phyloP scores from a whole-genome alignment of 1,140 invertebrate genomes.

The Monomorium pharaonis region DNA sequence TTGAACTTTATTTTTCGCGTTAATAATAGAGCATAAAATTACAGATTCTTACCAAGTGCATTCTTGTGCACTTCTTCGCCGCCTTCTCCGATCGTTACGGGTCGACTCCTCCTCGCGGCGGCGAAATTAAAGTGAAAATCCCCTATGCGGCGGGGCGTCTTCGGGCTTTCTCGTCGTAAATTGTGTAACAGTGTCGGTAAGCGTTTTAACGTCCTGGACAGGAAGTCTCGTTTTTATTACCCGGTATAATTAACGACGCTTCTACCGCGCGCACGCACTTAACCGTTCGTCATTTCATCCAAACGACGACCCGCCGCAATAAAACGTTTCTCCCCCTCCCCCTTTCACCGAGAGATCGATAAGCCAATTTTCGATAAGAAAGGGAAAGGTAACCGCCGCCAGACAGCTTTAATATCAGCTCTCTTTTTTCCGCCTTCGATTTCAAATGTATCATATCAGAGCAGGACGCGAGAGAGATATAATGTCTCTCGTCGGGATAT shows the following conservation, averaged over 20 bases:
- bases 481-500: background rate
- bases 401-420: background rate
- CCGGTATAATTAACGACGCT: constrained; percentile 26
- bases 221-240: constrained; percentile 44
- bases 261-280: background rate
- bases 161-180: constrained; percentile 54
- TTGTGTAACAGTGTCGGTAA: constrained; percentile 31
- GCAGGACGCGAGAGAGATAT: too few relatives aligned
- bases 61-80: background rate
- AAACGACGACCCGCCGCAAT: too few relatives aligned
- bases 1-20: constrained; percentile 7
- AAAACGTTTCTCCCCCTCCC: background rate
- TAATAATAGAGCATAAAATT: constrained; percentile 47
- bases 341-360: background rate
- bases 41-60: background rate
- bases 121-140: constrained; percentile 53
- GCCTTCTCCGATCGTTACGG: constrained; percentile 30
- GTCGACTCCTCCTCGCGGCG: background rate
- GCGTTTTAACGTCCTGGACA: background rate
- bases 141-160: background rate
- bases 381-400: background rate
- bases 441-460: background rate
- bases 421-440: constrained; percentile 4
- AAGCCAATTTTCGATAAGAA: background rate
- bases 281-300: background rate